phyloP scores from a whole-genome alignment of 2,113 vertebrate genomes.

The Balaenoptera acutorostrata region DNA sequence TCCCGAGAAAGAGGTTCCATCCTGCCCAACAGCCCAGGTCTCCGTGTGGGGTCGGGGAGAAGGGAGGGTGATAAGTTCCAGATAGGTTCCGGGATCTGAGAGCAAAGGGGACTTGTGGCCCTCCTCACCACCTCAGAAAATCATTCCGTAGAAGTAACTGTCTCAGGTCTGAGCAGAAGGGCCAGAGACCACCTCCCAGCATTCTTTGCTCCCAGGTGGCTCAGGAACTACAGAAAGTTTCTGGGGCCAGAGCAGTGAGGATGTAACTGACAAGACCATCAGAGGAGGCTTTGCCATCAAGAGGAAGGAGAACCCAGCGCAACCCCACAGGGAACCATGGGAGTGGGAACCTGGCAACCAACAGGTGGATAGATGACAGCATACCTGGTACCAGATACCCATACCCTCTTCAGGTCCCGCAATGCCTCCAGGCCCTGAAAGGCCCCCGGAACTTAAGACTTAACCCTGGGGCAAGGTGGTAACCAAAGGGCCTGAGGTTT shows the following conservation, averaged over 20 bases:
- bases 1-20: background rate
- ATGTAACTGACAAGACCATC: background rate
- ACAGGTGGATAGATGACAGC: background rate
- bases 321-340: background rate
- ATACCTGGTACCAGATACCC: background rate
- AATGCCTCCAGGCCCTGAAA: background rate
- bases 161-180: background rate
- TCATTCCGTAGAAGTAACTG: background rate
- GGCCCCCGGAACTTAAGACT: background rate
- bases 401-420: fast-evolving
- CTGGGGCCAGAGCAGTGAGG: background rate
- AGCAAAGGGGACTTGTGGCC: background rate
- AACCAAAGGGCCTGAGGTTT: background rate
- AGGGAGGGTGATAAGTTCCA: background rate
- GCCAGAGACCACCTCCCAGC: background rate
- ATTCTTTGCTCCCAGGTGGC: background rate
- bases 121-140: background rate
- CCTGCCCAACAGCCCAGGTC: background rate
- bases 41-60: background rate
- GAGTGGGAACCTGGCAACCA: background rate
- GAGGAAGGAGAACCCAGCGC: background rate
- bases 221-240: background rate
- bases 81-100: background rate
- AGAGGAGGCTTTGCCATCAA: background rate
- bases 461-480: background rate